phyloP scores from a whole-genome alignment of 2,113 vertebrate genomes.

The Oncorhynchus nerka region DNA sequence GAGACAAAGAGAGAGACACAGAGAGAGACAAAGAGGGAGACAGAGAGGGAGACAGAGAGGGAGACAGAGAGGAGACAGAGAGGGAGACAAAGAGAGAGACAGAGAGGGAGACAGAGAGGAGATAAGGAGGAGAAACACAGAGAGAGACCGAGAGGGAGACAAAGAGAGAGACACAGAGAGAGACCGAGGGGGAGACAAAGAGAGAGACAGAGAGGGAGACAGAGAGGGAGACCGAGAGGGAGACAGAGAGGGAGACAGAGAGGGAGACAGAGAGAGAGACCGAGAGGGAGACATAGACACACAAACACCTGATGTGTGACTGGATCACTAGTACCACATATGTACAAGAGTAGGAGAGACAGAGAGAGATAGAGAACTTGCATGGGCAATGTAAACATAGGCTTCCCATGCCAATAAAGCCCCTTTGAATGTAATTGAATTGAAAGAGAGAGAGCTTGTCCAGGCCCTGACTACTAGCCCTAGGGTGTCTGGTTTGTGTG shows the following conservation, averaged over 20 bases:
- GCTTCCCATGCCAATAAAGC: too few species aligned
- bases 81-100: too few species aligned
- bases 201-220: background rate
- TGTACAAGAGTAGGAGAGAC: background rate
- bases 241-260: background rate
- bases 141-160: background rate
- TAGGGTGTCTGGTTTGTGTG: background rate
- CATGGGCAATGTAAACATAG: too few species aligned
- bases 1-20: too few species aligned
- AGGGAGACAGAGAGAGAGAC: background rate
- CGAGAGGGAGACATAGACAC: background rate
- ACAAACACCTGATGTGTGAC: too few species aligned
- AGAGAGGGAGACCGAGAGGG: background rate
- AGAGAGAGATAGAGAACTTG: background rate
- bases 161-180: background rate
- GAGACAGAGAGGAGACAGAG: too few species aligned
- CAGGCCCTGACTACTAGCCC: background rate
- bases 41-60: too few species aligned
- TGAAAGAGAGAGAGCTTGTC: too few species aligned
- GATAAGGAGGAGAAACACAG: background rate
- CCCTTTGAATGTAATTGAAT: too few species aligned
- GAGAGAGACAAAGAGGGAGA: too few species aligned
- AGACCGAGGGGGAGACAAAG: background rate
- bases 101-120: background rate
- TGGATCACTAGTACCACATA: too few species aligned